These are phyloP conservation scores for Horisme vitalbata DNA, from an alignment of 2,888 invertebrate species.

Conservation along the genomic window DNA sequence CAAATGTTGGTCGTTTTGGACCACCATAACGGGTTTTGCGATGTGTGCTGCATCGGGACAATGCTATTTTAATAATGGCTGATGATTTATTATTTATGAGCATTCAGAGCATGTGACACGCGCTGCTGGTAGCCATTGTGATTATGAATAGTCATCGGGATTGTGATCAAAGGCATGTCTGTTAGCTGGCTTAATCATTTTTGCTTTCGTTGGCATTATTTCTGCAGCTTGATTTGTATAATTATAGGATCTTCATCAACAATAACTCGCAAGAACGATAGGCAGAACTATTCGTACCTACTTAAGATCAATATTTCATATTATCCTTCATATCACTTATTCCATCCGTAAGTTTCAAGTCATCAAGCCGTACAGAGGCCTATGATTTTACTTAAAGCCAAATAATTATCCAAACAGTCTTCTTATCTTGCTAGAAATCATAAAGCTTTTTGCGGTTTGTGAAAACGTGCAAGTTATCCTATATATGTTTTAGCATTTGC, in stretches of 20 bases:
- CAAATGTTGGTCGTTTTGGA: background rate
- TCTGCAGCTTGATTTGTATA: background rate
- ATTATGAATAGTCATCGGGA: conserved; percentile 18
- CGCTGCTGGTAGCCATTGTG: conserved; percentile 25
- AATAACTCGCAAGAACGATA: no score
- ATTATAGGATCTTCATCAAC: no score
- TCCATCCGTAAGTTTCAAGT: no score
- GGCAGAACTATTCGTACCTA: no score
- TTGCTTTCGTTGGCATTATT: conserved; percentile 7
- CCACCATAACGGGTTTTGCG: conserved; percentile 10
- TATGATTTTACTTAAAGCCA: no score
- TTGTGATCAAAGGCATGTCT: conserved; percentile 8
- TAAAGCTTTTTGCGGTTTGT: no score
- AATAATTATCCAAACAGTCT: no score
- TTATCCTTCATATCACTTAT: no score
- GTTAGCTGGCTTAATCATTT: conserved; percentile 1
- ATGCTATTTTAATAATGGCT: conserved; percentile 9
- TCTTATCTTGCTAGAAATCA: no score
- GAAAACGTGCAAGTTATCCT: no score
- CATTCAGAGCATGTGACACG: conserved; percentile 29
- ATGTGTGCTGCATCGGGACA: conserved; percentile 13
- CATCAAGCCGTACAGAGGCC: no score
- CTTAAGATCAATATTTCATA: no score
- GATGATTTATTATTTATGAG: conserved; percentile 27
- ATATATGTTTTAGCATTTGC: background rate